A percentile compares a stretch with the other conserved stretches of the same genome.
Conservation (phyloP, 1,140 invertebrate species). For the Pemphigus obesinymphae region DNA sequence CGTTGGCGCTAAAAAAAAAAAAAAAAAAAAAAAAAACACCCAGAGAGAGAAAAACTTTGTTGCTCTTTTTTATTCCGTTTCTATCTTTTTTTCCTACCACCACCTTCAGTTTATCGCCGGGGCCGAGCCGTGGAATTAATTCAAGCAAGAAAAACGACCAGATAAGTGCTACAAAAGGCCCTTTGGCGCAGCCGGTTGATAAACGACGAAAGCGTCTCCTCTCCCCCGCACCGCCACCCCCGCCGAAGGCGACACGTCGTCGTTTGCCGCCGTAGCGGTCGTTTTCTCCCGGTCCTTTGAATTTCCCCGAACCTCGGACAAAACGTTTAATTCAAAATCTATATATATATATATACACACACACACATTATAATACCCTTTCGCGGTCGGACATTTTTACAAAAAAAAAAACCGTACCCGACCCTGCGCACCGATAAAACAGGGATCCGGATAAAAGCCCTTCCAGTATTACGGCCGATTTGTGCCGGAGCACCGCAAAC, state of each 20-base stretch:
- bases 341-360: no score
- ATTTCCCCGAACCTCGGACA: neutral
- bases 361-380: neutral
- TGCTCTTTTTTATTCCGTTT: neutral
- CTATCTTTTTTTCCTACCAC: constrained; percentile 25
- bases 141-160: constrained; percentile 39
- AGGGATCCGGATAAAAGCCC: no score
- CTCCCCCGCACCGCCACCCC: neutral
- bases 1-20: neutral
- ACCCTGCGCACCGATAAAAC: neutral
- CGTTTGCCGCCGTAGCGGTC: neutral
- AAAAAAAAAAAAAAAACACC: neutral
- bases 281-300: no score
- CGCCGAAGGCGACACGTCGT: neutral
- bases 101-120: constrained; percentile 22
- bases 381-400: neutral
- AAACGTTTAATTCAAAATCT: constrained; percentile 19
- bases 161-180: constrained; percentile 38
- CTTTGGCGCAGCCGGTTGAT: constrained; percentile 14
- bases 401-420: neutral
- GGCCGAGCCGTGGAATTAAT: constrained; percentile 21
- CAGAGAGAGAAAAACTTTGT: constrained; percentile 28
- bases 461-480: no score
- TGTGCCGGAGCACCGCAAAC: no score
- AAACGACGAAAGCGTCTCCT: constrained; percentile 18